Evolutionary conservation across 1,140 invertebrate species (phyloP).

Genomic region (Drosophila littoralis): DNA sequence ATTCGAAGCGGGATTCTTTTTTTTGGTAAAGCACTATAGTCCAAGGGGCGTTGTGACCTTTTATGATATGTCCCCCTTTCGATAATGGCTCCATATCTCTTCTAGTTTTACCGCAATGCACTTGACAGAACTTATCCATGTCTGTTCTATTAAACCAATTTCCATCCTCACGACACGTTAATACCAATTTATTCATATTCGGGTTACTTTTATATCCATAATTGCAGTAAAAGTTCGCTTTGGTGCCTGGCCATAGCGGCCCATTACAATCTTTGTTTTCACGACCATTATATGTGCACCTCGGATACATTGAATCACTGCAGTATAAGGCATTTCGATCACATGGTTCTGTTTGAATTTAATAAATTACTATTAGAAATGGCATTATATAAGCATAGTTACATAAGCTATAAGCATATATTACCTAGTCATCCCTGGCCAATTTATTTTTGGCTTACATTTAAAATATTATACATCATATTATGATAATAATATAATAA

Average conservation of each 20-base stretch:
- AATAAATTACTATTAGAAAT: neutral
- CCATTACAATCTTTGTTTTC: accelerated
- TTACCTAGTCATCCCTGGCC: no score
- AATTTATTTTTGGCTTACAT: no score
- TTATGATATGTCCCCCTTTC: accelerated
- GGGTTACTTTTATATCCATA: neutral
- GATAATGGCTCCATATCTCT: accelerated
- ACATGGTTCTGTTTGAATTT: slow-evolving; percentile 8
- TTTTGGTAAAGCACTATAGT: neutral
- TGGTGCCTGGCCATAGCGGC: neutral
- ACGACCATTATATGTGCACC: neutral
- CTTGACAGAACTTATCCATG: neutral
- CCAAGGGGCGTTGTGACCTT: neutral
- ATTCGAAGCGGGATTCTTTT: neutral
- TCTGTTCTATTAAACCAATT: slow-evolving; percentile 3
- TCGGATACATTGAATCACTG: neutral
- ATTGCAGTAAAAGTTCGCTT: neutral
- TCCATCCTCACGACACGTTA: slow-evolving; percentile 12
- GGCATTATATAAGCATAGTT: no score
- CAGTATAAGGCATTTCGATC: neutral
- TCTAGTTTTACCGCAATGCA: neutral
- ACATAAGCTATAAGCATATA: no score
- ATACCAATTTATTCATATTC: neutral
- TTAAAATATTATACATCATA: no score
- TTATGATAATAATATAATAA: no score